phyloP scores from a whole-genome alignment of 2,113 vertebrate species.

The Anhinga anhinga region DNA sequence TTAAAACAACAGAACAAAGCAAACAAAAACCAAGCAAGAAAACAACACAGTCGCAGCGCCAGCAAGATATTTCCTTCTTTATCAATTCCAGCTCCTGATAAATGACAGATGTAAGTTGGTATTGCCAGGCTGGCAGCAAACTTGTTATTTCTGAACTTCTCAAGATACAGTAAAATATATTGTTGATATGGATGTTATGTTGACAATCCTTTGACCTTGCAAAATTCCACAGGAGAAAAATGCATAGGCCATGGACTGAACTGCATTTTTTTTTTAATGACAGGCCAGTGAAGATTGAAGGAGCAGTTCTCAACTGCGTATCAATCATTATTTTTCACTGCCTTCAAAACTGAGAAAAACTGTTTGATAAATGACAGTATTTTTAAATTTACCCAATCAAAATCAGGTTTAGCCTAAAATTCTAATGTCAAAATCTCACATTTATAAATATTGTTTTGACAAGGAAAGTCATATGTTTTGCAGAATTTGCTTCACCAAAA shows the following conservation, averaged over 20 bases:
- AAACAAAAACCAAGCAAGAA: background rate
- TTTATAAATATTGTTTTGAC: background rate
- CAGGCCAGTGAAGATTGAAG: background rate
- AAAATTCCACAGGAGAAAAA: slow-evolving; percentile 3
- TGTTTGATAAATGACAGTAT: background rate
- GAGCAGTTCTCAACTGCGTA: background rate
- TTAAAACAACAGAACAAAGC: background rate
- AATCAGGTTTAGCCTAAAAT: background rate
- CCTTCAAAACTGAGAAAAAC: background rate
- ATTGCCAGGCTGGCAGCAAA: background rate
- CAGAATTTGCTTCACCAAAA: background rate
- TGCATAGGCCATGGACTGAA: background rate
- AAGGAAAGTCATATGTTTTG: background rate
- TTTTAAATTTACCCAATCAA: background rate
- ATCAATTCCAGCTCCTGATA: background rate
- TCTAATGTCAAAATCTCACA: background rate
- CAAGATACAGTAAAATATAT: background rate
- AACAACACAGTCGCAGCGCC: fast-evolving
- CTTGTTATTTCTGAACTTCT: background rate
- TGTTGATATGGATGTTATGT: slow-evolving; percentile 7
- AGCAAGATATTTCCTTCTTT: background rate
- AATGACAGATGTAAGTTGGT: background rate
- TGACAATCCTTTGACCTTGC: slow-evolving; percentile 34
- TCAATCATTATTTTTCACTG: background rate
- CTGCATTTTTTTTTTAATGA: background rate